Conservation (phyloP, 2,888 invertebrate genomes). For the Plemyria rubiginata region DNA sequence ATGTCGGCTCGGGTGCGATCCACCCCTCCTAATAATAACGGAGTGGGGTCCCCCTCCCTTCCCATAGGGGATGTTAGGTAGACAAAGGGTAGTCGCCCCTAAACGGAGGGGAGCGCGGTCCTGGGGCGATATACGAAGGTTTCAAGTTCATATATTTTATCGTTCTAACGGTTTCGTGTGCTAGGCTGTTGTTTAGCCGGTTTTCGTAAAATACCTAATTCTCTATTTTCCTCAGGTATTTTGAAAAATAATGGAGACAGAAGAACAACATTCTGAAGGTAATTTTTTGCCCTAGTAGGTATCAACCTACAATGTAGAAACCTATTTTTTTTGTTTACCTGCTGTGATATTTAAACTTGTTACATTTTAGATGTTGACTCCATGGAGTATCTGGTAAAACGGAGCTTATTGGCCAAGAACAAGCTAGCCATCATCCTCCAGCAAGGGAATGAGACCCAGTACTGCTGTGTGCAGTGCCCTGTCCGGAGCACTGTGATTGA, state of each 20-base stretch:
- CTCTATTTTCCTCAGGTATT: slow-evolving; percentile 27
- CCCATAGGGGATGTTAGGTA: slow-evolving; percentile 76
- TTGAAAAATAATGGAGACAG: slow-evolving; percentile 41
- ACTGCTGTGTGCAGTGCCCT: slow-evolving; percentile 91
- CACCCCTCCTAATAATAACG: slow-evolving; percentile 73
- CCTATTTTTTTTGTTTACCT: background rate
- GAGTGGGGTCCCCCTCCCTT: slow-evolving; percentile 82
- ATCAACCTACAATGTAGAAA: background rate
- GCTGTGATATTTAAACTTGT: background rate
- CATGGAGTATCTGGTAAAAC: slow-evolving; percentile 61
- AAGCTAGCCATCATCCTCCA: slow-evolving; percentile 90
- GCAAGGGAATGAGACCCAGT: slow-evolving; percentile 86
- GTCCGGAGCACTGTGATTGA: slow-evolving; percentile 90
- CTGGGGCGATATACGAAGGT: slow-evolving; percentile 70
- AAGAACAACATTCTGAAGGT: slow-evolving; percentile 32
- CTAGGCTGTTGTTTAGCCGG: slow-evolving; percentile 34
- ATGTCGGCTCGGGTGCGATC: slow-evolving; percentile 68
- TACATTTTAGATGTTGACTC: slow-evolving; percentile 36
- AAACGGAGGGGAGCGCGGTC: slow-evolving; percentile 76
- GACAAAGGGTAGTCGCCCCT: slow-evolving; percentile 83
- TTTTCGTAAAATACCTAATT: slow-evolving; percentile 12
- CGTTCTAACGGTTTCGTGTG: slow-evolving; percentile 55
- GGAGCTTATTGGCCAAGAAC: slow-evolving; percentile 86
- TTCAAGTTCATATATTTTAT: slow-evolving; percentile 68
- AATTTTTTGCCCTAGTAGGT: background rate